Conservation (phyloP, 2,888 invertebrate genomes). For the Didymodactylos carnosus region DNA sequence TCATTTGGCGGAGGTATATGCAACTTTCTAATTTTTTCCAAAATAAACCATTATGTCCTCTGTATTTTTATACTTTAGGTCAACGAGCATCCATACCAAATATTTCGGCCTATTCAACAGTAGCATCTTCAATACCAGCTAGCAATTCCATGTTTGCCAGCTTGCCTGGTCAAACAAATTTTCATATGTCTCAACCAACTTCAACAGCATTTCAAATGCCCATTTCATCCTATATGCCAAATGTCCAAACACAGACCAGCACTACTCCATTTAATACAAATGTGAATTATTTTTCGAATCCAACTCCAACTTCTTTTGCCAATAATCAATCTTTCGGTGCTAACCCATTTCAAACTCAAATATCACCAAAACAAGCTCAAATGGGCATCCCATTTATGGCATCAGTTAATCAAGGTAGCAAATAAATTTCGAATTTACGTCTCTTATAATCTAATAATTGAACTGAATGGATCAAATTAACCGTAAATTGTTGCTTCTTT, state of each 20-base stretch:
- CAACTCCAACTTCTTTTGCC: too few relatives aligned
- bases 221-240: too few relatives aligned
- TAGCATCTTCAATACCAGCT: too few relatives aligned
- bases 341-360: too few relatives aligned
- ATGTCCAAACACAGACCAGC: neutral
- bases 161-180: neutral
- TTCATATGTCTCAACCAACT: neutral
- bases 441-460: too few relatives aligned
- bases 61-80: neutral
- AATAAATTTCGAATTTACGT: too few relatives aligned
- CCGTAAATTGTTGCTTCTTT: neutral
- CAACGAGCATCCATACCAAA: neutral
- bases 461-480: too few relatives aligned
- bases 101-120: too few relatives aligned
- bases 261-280: too few relatives aligned
- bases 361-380: neutral
- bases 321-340: too few relatives aligned
- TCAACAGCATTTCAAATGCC: neutral
- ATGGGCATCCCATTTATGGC: neutral
- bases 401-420: too few relatives aligned
- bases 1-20: neutral
- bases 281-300: too few relatives aligned
- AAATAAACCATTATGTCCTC: neutral
- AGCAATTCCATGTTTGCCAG: neutral
- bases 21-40: neutral